phyloP scores from a whole-genome alignment of 2,113 vertebrate species.

The Bombycilla garrulus region DNA sequence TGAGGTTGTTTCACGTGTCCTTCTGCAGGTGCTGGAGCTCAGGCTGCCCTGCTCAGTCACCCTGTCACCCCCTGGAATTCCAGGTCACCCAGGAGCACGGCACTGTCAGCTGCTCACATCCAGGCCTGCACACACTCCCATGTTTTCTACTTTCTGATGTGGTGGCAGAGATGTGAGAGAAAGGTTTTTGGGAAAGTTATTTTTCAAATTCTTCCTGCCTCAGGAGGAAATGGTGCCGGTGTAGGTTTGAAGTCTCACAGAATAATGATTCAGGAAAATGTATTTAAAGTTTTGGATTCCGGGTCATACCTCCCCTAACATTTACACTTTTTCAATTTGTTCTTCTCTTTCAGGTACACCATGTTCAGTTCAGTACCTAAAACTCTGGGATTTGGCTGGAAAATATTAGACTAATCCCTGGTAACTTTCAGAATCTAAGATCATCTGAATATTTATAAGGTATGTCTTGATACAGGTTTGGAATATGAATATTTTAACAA shows the following conservation, averaged over 20 bases:
- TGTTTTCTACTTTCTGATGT: background rate
- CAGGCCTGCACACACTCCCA: background rate
- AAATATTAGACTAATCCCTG: background rate
- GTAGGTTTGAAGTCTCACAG: background rate
- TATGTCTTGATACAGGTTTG: background rate
- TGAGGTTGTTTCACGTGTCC: background rate
- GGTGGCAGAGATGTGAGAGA: background rate
- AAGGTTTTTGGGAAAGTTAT: background rate
- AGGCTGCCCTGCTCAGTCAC: background rate
- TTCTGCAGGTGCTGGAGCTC: background rate
- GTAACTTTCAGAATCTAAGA: background rate
- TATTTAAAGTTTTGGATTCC: background rate
- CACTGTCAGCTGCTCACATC: background rate
- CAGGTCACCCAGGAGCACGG: background rate
- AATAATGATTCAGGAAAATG: background rate
- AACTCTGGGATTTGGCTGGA: background rate
- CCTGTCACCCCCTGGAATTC: background rate
- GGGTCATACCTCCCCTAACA: background rate
- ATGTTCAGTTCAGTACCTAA: background rate
- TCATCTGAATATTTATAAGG: background rate
- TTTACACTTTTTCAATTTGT: constrained; percentile 9
- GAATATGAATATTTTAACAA: background rate
- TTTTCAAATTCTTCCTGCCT: background rate
- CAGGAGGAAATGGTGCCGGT: background rate
- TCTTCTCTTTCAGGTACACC: background rate